Evolutionary conservation across 2,113 vertebrate species (phyloP).

Genomic region (Nannobrachium achirus): DNA sequence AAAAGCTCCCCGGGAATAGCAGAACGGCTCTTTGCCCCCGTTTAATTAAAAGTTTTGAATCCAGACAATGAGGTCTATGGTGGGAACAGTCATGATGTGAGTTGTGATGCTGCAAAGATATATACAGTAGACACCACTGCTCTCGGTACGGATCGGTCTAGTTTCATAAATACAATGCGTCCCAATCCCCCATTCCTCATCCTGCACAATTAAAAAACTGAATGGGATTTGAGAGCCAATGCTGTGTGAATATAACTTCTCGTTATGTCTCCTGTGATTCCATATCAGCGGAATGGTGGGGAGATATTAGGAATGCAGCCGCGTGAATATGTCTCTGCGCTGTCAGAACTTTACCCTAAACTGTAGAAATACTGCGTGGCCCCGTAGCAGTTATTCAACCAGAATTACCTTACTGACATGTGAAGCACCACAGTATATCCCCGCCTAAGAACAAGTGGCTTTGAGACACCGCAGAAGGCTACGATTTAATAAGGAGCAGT

Average conservation of each 20-base stretch:
- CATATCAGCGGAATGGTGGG: slow-evolving; percentile 25
- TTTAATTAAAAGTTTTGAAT: slow-evolving; percentile 46
- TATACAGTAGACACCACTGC: slow-evolving; percentile 8
- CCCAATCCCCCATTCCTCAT: slow-evolving; percentile 1
- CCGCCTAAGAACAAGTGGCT: slow-evolving; percentile 44
- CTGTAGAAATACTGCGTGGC: background rate
- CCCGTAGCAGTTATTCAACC: slow-evolving; percentile 16
- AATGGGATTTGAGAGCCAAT: slow-evolving; percentile 24
- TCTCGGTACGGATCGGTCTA: background rate
- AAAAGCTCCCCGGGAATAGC: slow-evolving; percentile 33
- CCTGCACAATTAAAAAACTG: slow-evolving; percentile 22
- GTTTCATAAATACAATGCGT: slow-evolving; percentile 19
- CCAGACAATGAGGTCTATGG: slow-evolving; percentile 13
- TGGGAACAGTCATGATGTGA: slow-evolving; percentile 22
- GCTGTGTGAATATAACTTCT: slow-evolving; percentile 34
- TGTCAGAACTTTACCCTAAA: slow-evolving; percentile 23
- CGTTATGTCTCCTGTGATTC: slow-evolving; percentile 23
- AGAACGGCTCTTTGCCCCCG: slow-evolving; percentile 16
- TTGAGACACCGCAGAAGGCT: slow-evolving; percentile 40
- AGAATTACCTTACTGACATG: slow-evolving; percentile 60
- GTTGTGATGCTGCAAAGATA: slow-evolving; percentile 32
- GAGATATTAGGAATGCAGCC: slow-evolving; percentile 2
- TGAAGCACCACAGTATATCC: slow-evolving; percentile 39
- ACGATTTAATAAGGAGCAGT: slow-evolving; percentile 39
- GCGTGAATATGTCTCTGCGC: background rate